phyloP scores from a whole-genome alignment of 2,113 vertebrate species.

The Piliocolobus tephrosceles region DNA sequence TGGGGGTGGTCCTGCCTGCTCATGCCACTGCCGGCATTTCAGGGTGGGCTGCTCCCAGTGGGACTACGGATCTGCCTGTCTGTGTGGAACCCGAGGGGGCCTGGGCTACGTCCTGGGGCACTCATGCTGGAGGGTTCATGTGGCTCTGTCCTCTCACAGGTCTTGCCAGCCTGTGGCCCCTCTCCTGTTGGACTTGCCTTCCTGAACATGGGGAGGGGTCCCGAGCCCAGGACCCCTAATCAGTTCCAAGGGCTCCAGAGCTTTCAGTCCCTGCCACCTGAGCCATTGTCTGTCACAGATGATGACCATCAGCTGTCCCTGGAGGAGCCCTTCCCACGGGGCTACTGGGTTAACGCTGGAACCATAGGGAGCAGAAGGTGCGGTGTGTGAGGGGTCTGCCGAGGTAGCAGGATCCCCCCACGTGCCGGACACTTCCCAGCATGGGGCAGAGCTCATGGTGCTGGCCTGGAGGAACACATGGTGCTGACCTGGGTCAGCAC shows the following conservation, averaged over 20 bases:
- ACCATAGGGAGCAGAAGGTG: no score
- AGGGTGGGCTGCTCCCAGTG: background rate
- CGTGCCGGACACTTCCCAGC: background rate
- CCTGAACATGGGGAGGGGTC: background rate
- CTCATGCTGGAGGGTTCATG: background rate
- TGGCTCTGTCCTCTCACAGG: background rate
- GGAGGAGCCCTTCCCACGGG: background rate
- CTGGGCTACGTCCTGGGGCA: background rate
- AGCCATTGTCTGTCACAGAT: background rate
- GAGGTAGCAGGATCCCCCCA: background rate
- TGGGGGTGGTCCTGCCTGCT: no score
- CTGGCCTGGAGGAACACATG: background rate
- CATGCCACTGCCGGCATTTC: background rate
- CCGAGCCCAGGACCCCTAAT: background rate
- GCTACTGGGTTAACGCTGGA: background rate
- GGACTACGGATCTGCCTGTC: background rate
- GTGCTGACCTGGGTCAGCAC: background rate
- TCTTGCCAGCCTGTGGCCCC: background rate
- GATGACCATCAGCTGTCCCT: background rate
- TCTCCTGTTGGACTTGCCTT: background rate
- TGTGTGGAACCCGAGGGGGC: background rate
- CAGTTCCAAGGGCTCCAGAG: background rate
- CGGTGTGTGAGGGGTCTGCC: background rate
- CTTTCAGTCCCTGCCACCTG: background rate
- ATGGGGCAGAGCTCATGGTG: background rate